Percentiles rank a stretch among this genome's conserved stretches.
phyloP scores from a whole-genome alignment of 2,888 invertebrate genomes.

The Buathra laborator region DNA sequence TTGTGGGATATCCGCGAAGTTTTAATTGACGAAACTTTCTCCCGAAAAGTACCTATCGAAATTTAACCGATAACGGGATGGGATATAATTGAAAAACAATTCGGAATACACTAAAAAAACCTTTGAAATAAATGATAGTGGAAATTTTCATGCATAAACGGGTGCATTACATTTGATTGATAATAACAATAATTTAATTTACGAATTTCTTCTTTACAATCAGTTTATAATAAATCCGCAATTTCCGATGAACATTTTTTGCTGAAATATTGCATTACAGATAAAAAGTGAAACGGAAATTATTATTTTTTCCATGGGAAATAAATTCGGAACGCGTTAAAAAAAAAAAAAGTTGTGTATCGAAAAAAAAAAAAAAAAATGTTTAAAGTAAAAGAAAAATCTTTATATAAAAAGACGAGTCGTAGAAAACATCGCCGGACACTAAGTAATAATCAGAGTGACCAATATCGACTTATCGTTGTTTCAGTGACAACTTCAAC shows the following conservation, averaged over 20 bases:
- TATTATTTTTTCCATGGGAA: too few species aligned
- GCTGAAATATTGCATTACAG: too few species aligned
- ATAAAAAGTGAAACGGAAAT: too few species aligned
- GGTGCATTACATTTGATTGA: background rate
- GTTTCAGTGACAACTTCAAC: constrained; percentile 36
- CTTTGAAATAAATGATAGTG: background rate
- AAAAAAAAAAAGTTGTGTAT: too few species aligned
- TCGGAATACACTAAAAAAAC: background rate
- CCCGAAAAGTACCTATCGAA: background rate
- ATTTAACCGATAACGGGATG: background rate
- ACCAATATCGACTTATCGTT: background rate
- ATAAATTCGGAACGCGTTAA: too few species aligned
- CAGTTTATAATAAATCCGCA: too few species aligned
- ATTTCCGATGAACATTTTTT: too few species aligned
- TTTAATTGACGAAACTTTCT: background rate
- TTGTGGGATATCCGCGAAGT: background rate
- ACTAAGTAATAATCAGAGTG: background rate
- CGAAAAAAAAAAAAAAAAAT: too few species aligned
- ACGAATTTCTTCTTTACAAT: too few species aligned
- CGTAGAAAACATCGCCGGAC: too few species aligned
- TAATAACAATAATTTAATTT: background rate
- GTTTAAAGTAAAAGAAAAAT: too few species aligned
- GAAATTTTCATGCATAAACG: background rate
- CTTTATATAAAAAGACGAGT: too few species aligned
- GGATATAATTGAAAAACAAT: background rate